Evolutionary conservation across 2,888 invertebrate genomes (phyloP), one percentile per base, ranked within the genome.

Genomic region (Neoscelio sp.): DNA sequence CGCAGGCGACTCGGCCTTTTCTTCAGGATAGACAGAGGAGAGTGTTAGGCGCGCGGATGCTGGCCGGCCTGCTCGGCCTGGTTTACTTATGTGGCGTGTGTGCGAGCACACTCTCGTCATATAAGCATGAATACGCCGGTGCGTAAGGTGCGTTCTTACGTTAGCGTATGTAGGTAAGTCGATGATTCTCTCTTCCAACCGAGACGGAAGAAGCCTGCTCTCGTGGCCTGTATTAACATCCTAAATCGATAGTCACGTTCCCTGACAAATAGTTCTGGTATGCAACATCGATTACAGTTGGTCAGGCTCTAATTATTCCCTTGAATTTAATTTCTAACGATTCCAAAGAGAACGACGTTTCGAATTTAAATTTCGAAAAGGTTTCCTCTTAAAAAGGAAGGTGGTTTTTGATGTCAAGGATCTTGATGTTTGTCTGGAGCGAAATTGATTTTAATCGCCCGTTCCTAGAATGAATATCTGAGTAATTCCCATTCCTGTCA

Each of bases 11-110:
- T 64, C 71, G 54, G 83, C 84, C 85, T 84, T 86, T 86, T 85
- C 86, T 84, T 78, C 79, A 77, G 68, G 81, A 85, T 79, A 79
- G 86, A 84, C 87, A 86, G 88, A 87, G 86, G 88, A 87, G 87
- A 88, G 88, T 88, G 87, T 88, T 87, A 88, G 87, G 87, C 86
- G 83, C 85, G 83, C 86, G 89, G 89, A 88, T 88, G 88, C 88
- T 88, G 88, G 83, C 82, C 81, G 84, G 86, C 85, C 84, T 85
- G 87, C 84, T 81, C 80, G 87, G 86, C 87, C 88, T 87, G 88
- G 88, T 86, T 87, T 87, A 87, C 87, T 87, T 87, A 81, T 75
- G 46, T 50, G 67, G 52, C 80, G 74, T 75, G 68, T 78, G 54
- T 77, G 80, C 78, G 65, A 50, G 38, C 65, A 73, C 70, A 67